Evolutionary conservation across 2,888 invertebrate genomes (phyloP), one percentile per base, ranked within the genome.

Genomic region (Hirtodrosophila confusa): DNA sequence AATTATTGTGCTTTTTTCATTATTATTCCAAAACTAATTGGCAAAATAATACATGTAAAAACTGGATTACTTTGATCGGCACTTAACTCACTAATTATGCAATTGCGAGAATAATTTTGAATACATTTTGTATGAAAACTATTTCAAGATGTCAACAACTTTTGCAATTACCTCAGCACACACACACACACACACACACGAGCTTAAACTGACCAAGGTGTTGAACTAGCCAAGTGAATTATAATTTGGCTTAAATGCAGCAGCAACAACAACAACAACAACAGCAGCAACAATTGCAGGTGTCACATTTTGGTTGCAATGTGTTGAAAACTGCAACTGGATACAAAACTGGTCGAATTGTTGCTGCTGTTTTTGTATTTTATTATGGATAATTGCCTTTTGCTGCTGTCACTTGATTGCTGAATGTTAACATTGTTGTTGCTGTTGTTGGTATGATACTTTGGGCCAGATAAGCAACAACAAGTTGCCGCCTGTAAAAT

Each of bases 301-400:
- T 82, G 84, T 79, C 80, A 86, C 84, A 78, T 69, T 70, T 69
- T 68, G 69, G 62, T 48, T 61, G 69, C 63, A 70, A 83, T 61
- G 86, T 88, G 86, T 84, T 84, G 87, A 80, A 88, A 88, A 70
- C 63, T 69, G 62, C 79, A 85, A 85, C 79, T 82, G 82, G 66
- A 66, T 54, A 68, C 45, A 69, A 64, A 69, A 65, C 68, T 47
- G 61, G 68, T 63, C 53, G 57, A 50, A 57, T 49, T 58, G 64
- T 43, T 69, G 62, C 43, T 60, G 58, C 17, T 58, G 43, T 45
- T 54, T 54, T 48, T 62, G 67, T 69, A 65, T 67, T 86, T 80
- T 87, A 87, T 85, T 78, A 67, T 58, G 63, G 71, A 87, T 85
- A 80, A 80, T 80, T 87, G 82, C 48, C 70, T 53, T 69, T 60